Conservation (phyloP, 2,113 vertebrate species). For the Hepsetus odoe region DNA sequence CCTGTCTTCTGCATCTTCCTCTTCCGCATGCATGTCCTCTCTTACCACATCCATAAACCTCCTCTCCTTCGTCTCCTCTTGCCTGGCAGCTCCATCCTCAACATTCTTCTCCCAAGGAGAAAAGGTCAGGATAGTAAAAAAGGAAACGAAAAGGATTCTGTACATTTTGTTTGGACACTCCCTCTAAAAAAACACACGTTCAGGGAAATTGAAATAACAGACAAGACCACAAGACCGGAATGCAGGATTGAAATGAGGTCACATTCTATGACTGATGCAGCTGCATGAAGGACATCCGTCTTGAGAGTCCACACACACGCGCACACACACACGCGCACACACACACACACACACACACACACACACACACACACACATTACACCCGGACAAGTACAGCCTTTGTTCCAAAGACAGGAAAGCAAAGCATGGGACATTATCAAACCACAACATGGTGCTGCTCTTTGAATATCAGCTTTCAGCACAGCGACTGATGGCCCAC, state of each 20-base stretch:
- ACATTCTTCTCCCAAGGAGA: too few species aligned
- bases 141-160: background rate
- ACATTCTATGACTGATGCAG: background rate
- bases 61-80: too few species aligned
- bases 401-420: constrained; percentile 16
- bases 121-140: background rate
- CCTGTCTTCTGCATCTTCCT: too few species aligned
- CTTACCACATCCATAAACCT: too few species aligned
- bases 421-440: background rate
- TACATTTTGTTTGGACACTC: background rate
- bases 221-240: background rate
- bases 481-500: background rate
- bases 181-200: background rate
- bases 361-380: background rate
- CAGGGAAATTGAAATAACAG: background rate
- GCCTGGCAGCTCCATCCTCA: too few species aligned
- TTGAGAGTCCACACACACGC: background rate
- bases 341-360: background rate
- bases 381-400: background rate
- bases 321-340: background rate
- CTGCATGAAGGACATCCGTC: background rate
- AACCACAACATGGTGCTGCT: background rate
- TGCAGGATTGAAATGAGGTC: background rate
- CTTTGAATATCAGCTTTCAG: background rate
- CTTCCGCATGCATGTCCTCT: too few species aligned